A percentile compares a stretch with the other conserved stretches of the same genome.
These are phyloP conservation scores for Uria lomvia DNA, from an alignment of 2,113 vertebrate genomes.

Conservation along the genomic window DNA sequence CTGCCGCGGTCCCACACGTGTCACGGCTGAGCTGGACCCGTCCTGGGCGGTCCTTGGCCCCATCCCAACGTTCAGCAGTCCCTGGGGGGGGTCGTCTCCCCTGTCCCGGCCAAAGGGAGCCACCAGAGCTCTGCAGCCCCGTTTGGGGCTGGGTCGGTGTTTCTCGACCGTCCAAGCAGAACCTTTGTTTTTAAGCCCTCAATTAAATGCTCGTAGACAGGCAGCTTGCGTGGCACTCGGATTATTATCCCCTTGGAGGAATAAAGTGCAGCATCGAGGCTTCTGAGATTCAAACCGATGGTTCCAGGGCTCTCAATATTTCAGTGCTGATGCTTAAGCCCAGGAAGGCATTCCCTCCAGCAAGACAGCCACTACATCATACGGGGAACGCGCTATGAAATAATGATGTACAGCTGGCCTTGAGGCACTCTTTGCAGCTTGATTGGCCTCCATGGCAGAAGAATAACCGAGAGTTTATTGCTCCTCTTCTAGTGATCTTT, in stretches of 20 bases:
- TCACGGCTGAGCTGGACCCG: accelerated
- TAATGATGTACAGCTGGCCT: slow-evolving; percentile 48
- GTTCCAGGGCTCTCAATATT: not conserved
- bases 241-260: not conserved
- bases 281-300: not conserved
- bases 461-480: slow-evolving; percentile 44
- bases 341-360: slow-evolving; percentile 8
- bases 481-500: slow-evolving; percentile 35
- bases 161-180: not conserved
- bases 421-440: slow-evolving; percentile 54
- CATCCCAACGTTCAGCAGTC: accelerated
- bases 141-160: not conserved
- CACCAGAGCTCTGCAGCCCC: not conserved
- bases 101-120: not conserved
- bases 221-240: not conserved
- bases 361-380: not conserved
- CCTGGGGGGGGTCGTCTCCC: accelerated
- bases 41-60: not conserved
- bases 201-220: not conserved
- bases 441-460: slow-evolving; percentile 50
- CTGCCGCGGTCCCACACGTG: accelerated
- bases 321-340: not conserved
- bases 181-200: not conserved
- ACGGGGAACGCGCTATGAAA: not conserved
- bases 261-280: not conserved